Base-by-base conservation (phyloP, 2,113 vertebrate species). In the Triplophysa rosa region DNA sequence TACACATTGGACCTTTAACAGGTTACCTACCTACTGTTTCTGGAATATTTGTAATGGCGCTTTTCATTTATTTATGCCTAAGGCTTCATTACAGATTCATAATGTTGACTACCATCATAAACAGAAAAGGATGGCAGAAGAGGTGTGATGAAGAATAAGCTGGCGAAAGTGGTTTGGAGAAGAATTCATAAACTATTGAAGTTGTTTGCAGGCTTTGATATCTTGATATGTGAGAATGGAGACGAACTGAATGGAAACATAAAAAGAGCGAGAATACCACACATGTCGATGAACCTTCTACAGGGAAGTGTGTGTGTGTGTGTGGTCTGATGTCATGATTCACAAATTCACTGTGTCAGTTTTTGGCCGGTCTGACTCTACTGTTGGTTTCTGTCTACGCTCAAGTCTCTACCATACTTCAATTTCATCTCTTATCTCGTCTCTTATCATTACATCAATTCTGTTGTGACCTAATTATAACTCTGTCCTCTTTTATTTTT, bases 241-340 rank as follows among this genome's bases (percentile, higher is more conserved):
- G 63, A 23, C 7, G 24, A 37, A 66, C 29, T 29, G 14, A 37
- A 52, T 61, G 66, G 4, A 13, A 10, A 47, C 16, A 23, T 37
- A 58, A 26, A 29, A n/a, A 63, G 24, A 63, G 56, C 67, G 56
- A 45, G 61, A 19, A 84, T 86, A 84, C n/a, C 77, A 67, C 33
- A 58, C 76, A 92, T 91, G 90, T 69, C 56, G 88, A 80, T 69
- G 66, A 88, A 91, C 92, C 88, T 87, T 92, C 85, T 90, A 72
- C 4, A 80, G 78, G 68, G 86, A 84, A 87, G 87, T 89, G 12
- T 59, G 86, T 84, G 84, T 85, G 71, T 45, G 85, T 84, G 84
- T 85, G 87, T 89, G 87, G 88, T 88, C 90, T 92, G 87, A 91
- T 90, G 86, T 90, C 89, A 90, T 86, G 78, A 33, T 80, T 81